These are phyloP conservation scores for Fopius arisanus DNA, from an alignment of 1,140 invertebrate genomes.

Conservation along the genomic window DNA sequence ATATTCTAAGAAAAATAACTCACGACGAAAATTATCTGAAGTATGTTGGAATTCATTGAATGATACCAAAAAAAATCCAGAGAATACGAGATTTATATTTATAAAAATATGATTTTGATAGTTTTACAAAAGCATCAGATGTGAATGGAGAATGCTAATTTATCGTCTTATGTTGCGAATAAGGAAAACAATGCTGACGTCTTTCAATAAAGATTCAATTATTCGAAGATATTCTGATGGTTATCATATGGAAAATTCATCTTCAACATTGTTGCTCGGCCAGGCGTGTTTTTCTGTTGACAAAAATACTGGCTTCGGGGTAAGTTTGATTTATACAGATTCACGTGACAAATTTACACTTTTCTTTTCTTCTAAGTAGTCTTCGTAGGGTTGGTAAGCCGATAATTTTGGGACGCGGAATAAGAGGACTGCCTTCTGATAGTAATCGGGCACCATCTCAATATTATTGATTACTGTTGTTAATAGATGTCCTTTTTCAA, in stretches of 20 bases:
- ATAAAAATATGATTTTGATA: background rate
- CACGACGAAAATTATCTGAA: background rate
- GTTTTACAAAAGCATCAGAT: background rate
- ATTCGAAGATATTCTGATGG: background rate
- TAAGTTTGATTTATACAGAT: too few species aligned
- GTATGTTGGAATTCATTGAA: background rate
- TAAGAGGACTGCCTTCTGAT: constrained; percentile 80
- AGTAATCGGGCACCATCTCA: constrained; percentile 82
- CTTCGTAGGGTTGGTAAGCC: background rate
- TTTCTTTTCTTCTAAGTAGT: background rate
- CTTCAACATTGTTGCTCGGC: too few species aligned
- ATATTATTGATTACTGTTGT: constrained; percentile 92
- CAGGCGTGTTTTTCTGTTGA: too few species aligned
- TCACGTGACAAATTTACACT: background rate
- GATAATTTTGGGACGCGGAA: constrained; percentile 67
- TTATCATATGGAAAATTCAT: too few species aligned
- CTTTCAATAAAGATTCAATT: background rate
- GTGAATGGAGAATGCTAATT: background rate
- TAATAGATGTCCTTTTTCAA: constrained; percentile 87
- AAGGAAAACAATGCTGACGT: background rate
- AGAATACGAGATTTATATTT: background rate
- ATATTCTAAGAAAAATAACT: background rate
- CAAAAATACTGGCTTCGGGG: too few species aligned
- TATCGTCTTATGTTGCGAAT: background rate
- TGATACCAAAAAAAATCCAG: background rate